A percentile compares a stretch with the other conserved stretches of the same genome.
Evolutionary conservation across 2,888 invertebrate genomes (phyloP).

Genomic region (Dorcus parallelipipedus): DNA sequence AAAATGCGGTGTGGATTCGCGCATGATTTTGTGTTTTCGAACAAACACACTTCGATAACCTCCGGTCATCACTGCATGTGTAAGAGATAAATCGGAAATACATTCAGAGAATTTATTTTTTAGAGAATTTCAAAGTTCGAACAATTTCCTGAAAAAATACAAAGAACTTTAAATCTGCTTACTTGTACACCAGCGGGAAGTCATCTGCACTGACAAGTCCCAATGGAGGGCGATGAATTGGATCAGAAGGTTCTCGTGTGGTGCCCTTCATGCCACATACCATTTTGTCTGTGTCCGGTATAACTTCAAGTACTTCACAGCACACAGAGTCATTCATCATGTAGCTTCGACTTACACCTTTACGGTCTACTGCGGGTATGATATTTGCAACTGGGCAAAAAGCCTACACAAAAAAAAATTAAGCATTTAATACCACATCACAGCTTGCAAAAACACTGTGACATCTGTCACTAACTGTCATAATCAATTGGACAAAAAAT

Average conservation of each 20-base stretch:
- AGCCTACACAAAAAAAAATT: conserved; percentile 49
- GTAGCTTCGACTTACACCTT: conserved; percentile 72
- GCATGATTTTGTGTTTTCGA: too few species aligned
- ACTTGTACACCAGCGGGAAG: conserved; percentile 82
- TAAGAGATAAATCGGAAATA: too few species aligned
- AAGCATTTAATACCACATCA: too few species aligned
- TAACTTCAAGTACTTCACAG: conserved; percentile 84
- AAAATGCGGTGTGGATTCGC: too few species aligned
- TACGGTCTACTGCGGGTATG: conserved; percentile 77
- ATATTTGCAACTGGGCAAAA: conserved; percentile 67
- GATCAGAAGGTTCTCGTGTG: conserved; percentile 66
- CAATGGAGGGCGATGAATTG: conserved; percentile 69
- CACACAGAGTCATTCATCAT: conserved; percentile 81
- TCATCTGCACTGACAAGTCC: conserved; percentile 81
- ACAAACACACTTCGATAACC: too few species aligned
- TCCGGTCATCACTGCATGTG: too few species aligned
- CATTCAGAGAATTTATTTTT: too few species aligned
- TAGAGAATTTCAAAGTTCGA: too few species aligned
- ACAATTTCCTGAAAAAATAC: too few species aligned
- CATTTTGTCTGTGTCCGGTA: conserved; percentile 83
- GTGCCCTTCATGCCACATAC: conserved; percentile 82
- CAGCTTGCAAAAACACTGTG: too few species aligned
- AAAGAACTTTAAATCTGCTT: conserved; percentile 35
- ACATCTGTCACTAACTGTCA: too few species aligned
- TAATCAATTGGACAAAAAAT: too few species aligned